Evolutionary conservation across 2,113 vertebrate species (phyloP).

Genomic region (Fukomys damarensis): DNA sequence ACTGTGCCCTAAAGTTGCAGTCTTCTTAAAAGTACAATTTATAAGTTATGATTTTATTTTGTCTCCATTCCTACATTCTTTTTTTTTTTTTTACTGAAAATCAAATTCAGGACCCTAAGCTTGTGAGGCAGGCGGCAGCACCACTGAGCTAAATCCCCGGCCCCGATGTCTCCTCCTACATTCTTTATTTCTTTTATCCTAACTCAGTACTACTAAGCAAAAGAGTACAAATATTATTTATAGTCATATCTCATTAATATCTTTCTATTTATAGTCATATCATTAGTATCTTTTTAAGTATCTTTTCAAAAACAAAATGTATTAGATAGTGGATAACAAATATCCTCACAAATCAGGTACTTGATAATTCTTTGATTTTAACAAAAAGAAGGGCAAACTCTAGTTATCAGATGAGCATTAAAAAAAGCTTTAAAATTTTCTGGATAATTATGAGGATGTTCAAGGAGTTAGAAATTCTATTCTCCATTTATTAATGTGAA

Average conservation of each 20-base stretch:
- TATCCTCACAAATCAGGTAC: not conserved
- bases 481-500: not conserved
- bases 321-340: not conserved
- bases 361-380: conserved; percentile 52
- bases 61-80: not conserved
- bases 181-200: not conserved
- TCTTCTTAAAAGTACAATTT: not conserved
- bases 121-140: too few relatives aligned
- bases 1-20: not conserved
- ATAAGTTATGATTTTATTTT: not conserved
- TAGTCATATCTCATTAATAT: not conserved
- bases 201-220: not conserved
- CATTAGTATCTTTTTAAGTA: too few relatives aligned
- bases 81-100: not conserved
- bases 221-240: conserved; percentile 2
- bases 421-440: conserved; percentile 47
- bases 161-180: too few relatives aligned
- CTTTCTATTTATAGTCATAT: too few relatives aligned
- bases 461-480: conserved; percentile 34
- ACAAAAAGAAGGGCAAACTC: conserved; percentile 6
- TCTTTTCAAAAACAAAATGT: conserved; percentile 45
- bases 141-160: too few relatives aligned
- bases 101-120: too few relatives aligned
- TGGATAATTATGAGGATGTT: not conserved
- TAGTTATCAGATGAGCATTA: conserved; percentile 2